phyloP scores from a whole-genome alignment of 2,113 vertebrate species.

The Megaceryle maxima region DNA sequence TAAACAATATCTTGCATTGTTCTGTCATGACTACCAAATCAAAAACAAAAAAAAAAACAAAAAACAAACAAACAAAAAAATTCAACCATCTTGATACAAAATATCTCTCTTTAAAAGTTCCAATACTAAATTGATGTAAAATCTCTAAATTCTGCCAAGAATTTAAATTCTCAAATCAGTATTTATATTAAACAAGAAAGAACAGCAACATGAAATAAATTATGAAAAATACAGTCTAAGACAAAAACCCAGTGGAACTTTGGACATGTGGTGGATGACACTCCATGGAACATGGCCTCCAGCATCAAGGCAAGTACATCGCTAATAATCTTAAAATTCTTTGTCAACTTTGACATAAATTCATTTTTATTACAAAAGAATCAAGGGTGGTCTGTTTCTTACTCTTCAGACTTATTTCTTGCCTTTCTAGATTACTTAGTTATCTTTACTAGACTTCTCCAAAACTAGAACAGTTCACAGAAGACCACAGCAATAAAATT shows the following conservation, averaged over 20 bases:
- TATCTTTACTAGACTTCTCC: neutral
- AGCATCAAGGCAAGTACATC: neutral
- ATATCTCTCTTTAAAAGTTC: neutral
- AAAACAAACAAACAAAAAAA: neutral
- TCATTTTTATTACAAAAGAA: neutral
- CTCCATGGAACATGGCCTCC: neutral
- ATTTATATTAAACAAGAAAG: neutral
- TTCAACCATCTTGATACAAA: neutral
- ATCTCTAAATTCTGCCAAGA: neutral
- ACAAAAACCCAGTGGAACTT: neutral
- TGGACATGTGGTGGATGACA: neutral
- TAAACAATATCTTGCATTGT: conserved; percentile 99
- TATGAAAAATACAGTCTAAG: neutral
- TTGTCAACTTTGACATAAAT: neutral
- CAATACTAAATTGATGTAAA: neutral
- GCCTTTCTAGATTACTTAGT: neutral
- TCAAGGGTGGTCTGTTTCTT: neutral
- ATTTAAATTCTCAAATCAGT: neutral
- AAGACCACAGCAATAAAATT: neutral
- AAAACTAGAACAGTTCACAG: neutral
- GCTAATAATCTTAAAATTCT: neutral
- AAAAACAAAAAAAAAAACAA: neutral
- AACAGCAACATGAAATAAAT: neutral
- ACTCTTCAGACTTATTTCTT: neutral
- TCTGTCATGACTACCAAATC: conserved; percentile 90